Conservation (phyloP, 2,888 invertebrate species). For the Nymphalis urticae region DNA sequence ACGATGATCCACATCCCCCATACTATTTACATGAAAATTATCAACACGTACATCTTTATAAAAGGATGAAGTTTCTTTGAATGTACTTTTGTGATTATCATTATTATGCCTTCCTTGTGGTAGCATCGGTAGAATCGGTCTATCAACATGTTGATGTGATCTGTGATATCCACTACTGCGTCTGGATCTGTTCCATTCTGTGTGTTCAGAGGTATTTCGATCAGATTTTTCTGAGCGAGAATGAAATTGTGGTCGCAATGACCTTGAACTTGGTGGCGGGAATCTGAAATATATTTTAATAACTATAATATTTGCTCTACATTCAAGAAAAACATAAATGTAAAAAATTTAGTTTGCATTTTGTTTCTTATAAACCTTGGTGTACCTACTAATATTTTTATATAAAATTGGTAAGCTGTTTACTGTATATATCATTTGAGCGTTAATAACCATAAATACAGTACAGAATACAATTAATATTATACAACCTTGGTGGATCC, state of each 20-base stretch:
- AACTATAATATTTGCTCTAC: not conserved
- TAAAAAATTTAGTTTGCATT: not conserved
- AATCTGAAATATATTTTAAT: conserved; percentile 55
- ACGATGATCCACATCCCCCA: conserved; percentile 69
- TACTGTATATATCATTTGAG: conserved; percentile 9
- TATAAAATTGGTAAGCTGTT: conserved; percentile 13
- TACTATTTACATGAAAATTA: conserved; percentile 54
- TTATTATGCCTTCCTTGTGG: conserved; percentile 46
- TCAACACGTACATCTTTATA: conserved; percentile 46
- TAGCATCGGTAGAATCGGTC: conserved; percentile 44
- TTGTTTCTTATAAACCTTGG: not conserved
- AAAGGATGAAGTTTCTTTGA: conserved; percentile 42
- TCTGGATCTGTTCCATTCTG: conserved; percentile 54
- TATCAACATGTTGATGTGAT: conserved; percentile 46
- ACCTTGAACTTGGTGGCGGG: conserved; percentile 54
- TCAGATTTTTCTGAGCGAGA: conserved; percentile 46
- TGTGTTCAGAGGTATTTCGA: conserved; percentile 43
- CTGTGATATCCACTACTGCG: conserved; percentile 50
- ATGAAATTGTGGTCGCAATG: conserved; percentile 49
- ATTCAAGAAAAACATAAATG: not conserved
- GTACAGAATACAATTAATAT: not conserved
- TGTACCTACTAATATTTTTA: not conserved
- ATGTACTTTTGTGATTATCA: conserved; percentile 41
- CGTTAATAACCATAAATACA: not conserved
- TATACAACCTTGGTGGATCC: conserved; percentile 57